These are phyloP conservation scores for Ephialtes manifestator DNA, from an alignment of 2,888 invertebrate genomes.

Conservation along the genomic window DNA sequence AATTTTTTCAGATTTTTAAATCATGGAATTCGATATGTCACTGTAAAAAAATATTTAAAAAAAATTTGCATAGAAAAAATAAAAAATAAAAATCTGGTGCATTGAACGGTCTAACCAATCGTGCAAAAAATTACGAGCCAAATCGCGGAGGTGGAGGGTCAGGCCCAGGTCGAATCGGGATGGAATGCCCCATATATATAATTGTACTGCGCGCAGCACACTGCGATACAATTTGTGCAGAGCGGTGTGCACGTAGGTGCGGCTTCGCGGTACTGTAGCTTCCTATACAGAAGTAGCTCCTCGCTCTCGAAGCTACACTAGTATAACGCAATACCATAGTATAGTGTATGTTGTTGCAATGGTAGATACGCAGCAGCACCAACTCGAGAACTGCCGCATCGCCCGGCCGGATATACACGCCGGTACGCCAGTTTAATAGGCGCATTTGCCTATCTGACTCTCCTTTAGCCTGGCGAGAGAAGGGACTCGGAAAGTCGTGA, in stretches of 20 bases:
- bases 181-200: no score
- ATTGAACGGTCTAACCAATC: no score
- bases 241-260: slow-evolving; percentile 27
- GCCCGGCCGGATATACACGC: slow-evolving; percentile 72
- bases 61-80: no score
- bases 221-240: slow-evolving; percentile 55
- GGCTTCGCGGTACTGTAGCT: slow-evolving; percentile 41
- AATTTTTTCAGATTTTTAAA: no score
- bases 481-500: slow-evolving; percentile 14
- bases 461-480: slow-evolving; percentile 60
- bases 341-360: slow-evolving; percentile 58
- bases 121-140: no score
- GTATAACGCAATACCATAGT: slow-evolving; percentile 10
- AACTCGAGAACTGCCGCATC: slow-evolving; percentile 70
- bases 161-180: no score
- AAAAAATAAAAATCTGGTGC: no score
- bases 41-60: no score
- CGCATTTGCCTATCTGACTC: slow-evolving; percentile 75
- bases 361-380: slow-evolving; percentile 59
- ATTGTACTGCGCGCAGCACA: slow-evolving; percentile 16
- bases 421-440: slow-evolving; percentile 74
- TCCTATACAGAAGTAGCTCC: slow-evolving; percentile 40
- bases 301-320: slow-evolving; percentile 8
- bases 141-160: no score
- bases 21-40: no score